These are phyloP conservation scores for Saccostrea cuccullata DNA, from an alignment of 1,140 invertebrate species.

Conservation along the genomic window DNA sequence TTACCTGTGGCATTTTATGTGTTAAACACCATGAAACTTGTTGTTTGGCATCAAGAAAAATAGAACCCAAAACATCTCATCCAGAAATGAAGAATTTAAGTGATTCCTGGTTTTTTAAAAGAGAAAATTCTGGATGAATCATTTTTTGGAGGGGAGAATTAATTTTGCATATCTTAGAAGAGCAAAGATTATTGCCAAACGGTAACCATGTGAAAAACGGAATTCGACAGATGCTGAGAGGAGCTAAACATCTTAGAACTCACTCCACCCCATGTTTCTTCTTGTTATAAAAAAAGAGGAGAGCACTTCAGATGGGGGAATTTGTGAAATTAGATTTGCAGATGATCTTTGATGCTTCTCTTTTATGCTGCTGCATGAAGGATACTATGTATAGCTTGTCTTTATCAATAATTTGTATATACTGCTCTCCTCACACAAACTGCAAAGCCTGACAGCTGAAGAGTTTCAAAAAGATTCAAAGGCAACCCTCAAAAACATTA, in stretches of 20 bases:
- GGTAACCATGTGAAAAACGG: conserved; percentile 32
- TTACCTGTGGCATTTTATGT: conserved; percentile 35
- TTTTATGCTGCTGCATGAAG: conserved; percentile 33
- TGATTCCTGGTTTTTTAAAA: conserved; percentile 31
- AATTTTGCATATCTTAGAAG: conserved; percentile 36
- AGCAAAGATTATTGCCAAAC: conserved; percentile 37
- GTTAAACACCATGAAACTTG: conserved; percentile 35
- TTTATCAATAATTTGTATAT: conserved; percentile 38
- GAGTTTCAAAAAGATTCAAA: conserved; percentile 34
- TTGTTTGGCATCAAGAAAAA: conserved; percentile 33
- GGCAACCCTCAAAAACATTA: conserved; percentile 27
- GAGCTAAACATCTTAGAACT: conserved; percentile 33
- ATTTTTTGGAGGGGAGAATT: conserved; percentile 29
- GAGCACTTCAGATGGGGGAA: conserved; percentile 34
- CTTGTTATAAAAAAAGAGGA: conserved; percentile 36
- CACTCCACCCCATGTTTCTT: conserved; percentile 29
- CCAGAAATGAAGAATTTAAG: conserved; percentile 36
- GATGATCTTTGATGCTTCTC: conserved; percentile 35
- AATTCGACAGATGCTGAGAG: conserved; percentile 26
- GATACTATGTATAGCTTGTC: conserved; percentile 37
- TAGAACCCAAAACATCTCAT: conserved; percentile 22
- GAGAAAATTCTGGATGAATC: conserved; percentile 37
- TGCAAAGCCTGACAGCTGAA: conserved; percentile 32
- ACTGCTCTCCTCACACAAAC: conserved; percentile 21
- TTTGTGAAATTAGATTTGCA: conserved; percentile 38